Evolutionary conservation across 2,888 invertebrate genomes (phyloP).

Genomic region (Sericinus montela): DNA sequence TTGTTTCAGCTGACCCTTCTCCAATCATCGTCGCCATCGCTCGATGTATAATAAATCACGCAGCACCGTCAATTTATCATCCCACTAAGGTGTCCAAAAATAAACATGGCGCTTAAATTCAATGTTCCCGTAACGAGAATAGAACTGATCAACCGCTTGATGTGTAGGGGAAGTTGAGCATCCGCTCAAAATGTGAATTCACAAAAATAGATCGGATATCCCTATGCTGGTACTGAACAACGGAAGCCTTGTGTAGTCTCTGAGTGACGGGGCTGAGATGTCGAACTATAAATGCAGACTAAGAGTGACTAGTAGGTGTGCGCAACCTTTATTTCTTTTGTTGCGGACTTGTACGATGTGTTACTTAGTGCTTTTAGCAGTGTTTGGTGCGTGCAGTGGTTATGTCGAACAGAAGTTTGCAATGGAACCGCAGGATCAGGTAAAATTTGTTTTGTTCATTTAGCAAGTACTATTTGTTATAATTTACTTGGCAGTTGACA

Average conservation of each 20-base stretch:
- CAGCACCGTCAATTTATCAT: constrained; percentile 36
- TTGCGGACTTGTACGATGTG: constrained; percentile 56
- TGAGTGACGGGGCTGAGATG: constrained; percentile 40
- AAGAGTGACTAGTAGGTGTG: constrained; percentile 57
- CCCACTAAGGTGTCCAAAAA: constrained; percentile 37
- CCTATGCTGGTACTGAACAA: constrained; percentile 40
- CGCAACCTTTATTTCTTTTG: constrained; percentile 57
- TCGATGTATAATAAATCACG: constrained; percentile 26
- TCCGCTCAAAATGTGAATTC: constrained; percentile 62
- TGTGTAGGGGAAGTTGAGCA: constrained; percentile 48
- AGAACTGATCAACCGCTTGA: constrained; percentile 31
- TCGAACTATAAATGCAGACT: constrained; percentile 44
- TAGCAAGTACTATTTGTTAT: too few species aligned
- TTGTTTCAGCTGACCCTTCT: constrained; percentile 52
- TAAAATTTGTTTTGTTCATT: constrained; percentile 24
- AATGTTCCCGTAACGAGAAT: constrained; percentile 37
- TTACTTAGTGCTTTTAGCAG: constrained; percentile 34
- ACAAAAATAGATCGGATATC: constrained; percentile 52
- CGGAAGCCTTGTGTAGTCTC: constrained; percentile 21
- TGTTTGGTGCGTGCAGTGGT: constrained; percentile 54
- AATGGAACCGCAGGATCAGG: constrained; percentile 93
- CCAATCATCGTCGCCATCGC: constrained; percentile 22
- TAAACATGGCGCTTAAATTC: constrained; percentile 58
- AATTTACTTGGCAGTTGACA: too few species aligned
- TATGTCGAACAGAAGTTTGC: constrained; percentile 89